A percentile compares a stretch with the other conserved stretches of the same genome.
Evolutionary conservation across 2,113 vertebrate species (phyloP).

Genomic region (Pithys albifrons): DNA sequence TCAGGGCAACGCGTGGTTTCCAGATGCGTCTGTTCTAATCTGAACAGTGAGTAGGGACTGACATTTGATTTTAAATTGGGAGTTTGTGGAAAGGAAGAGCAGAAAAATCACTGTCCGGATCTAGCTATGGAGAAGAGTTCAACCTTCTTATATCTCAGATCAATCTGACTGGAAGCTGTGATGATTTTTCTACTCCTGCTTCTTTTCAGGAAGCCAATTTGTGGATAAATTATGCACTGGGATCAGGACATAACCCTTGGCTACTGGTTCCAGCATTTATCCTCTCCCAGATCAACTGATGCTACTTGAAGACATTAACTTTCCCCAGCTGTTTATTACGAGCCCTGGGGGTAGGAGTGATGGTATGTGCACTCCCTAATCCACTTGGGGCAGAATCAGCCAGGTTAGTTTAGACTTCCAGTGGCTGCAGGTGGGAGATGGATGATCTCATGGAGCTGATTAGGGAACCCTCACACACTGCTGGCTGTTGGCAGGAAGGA

Average conservation of each 20-base stretch:
- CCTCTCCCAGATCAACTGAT: conserved; percentile 42
- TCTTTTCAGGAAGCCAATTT: conserved; percentile 9
- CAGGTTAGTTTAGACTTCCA: neutral
- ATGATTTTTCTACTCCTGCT: neutral
- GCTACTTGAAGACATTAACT: conserved; percentile 39
- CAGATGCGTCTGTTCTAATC: conserved; percentile 41
- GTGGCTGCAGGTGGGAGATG: conserved; percentile 10
- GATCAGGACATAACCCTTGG: conserved; percentile 37
- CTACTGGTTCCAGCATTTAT: conserved; percentile 45
- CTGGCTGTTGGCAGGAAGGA: neutral
- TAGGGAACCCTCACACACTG: neutral
- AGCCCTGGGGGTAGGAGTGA: neutral
- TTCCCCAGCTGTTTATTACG: neutral
- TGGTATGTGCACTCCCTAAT: neutral
- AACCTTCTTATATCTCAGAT: neutral
- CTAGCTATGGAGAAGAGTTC: neutral
- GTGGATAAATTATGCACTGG: neutral
- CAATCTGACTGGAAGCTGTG: neutral
- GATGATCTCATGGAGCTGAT: neutral
- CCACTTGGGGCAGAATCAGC: neutral
- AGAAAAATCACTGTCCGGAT: neutral
- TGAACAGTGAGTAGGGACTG: neutral
- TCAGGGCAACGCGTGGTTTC: conserved; percentile 33
- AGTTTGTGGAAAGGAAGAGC: neutral
- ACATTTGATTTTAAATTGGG: neutral